Conservation (phyloP, 1,140 invertebrate genomes). For the Drosophila rufa region DNA sequence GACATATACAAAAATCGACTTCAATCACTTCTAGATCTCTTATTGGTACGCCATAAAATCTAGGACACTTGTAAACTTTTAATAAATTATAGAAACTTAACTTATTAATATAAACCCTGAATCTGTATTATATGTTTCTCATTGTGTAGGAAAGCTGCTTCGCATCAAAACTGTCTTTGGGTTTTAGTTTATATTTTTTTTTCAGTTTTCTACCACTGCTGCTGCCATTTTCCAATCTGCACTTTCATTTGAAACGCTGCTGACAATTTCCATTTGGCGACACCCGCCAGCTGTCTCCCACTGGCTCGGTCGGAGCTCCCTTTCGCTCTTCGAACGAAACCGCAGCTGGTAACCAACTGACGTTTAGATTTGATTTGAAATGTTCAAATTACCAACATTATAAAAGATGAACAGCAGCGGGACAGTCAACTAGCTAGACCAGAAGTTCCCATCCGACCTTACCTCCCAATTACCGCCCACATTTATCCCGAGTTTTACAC, state of each 20-base stretch:
- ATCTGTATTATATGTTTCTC: background rate
- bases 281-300: conserved; percentile 25
- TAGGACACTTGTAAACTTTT: no score
- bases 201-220: conserved; percentile 27
- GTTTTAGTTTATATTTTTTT: conserved; percentile 30
- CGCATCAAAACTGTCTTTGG: conserved; percentile 70
- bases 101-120: no score
- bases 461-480: conserved; percentile 5
- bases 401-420: conserved; percentile 73
- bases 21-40: no score
- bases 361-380: conserved; percentile 82
- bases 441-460: conserved; percentile 13
- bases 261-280: conserved; percentile 80
- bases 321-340: conserved; percentile 33
- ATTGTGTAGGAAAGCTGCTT: conserved; percentile 36
- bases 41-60: no score
- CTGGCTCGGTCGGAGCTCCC: background rate
- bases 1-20: no score
- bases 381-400: conserved; percentile 83
- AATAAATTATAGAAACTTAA: no score
- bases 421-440: conserved; percentile 16
- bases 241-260: conserved; percentile 80
- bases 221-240: conserved; percentile 78
- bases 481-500: background rate
- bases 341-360: conserved; percentile 80